Evolutionary conservation across 2,797 vertebrate species (phyloP), one percentile per base, ranked within the genome.

Genomic region (Danio jaintianensis): DNA sequence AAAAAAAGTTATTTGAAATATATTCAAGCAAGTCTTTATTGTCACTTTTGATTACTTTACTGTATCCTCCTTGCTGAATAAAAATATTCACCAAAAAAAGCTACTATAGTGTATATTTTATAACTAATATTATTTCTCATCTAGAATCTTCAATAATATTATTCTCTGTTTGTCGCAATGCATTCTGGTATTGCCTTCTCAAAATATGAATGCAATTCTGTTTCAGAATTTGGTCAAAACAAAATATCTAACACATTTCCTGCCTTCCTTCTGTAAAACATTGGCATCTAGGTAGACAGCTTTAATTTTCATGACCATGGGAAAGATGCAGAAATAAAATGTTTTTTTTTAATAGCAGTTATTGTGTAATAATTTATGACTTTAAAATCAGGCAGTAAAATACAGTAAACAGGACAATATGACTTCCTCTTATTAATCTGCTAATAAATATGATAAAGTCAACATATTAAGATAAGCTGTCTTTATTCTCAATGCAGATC

Each of bases 401-500:
- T 58, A 43, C 8, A 20, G 15, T 7, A 45, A 16, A 58, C 50
- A 71, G n/a, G 6, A 43, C 52, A 55, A 42, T 1, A 42, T 36
- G n/a, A 20, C 70, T 72, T 58, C 69, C 69, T 72, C 69, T 16
- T 58, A 72, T 45, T 58, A 58, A 69, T 40, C 12, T 2, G 22
- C 42, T 29, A 36, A 36, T 55, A 55, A 47, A 55, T 7, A 67
- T 67, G 42, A 75, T 52, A 20, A 68, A 38, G 43, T 68, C 53
- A 78, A 68, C 42, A 11, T 7, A 67, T 78, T 40, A 47, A 47
- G 55, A 48, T 42, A 38, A 22, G 18, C 52, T 11, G 42, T 78
- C 42, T 58, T 47, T 47, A 61, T 9, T 58, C 22, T 20, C 8
- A 13, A 36, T 3, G 6, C 38, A 58, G 50, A 36, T 67, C 62